Conservation (phyloP, 2,888 invertebrate genomes). For the Conops quadrifasciatus region DNA sequence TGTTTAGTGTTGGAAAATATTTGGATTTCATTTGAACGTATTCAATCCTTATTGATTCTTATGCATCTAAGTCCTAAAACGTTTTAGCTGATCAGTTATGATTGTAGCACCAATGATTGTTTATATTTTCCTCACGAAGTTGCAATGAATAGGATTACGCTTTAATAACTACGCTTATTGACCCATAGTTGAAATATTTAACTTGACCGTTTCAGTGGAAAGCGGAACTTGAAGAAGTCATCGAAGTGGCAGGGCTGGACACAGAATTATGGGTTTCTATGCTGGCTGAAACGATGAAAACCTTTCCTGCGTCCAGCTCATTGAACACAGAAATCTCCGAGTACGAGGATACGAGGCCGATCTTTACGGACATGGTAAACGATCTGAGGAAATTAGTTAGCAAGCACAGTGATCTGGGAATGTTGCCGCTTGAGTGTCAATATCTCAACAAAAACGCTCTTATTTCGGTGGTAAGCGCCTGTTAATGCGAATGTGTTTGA, state of each 20-base stretch:
- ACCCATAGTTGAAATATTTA: neutral
- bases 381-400: conserved; percentile 83
- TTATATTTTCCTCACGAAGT: too few relatives aligned
- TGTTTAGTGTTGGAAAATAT: too few relatives aligned
- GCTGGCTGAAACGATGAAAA: conserved; percentile 94
- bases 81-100: too few relatives aligned
- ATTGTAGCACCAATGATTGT: too few relatives aligned
- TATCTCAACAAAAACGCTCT: conserved; percentile 94
- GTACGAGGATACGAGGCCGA: conserved; percentile 87
- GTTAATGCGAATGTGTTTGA: neutral
- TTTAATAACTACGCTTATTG: too few relatives aligned
- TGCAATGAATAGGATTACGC: too few relatives aligned
- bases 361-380: conserved; percentile 88
- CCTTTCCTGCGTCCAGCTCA: conserved; percentile 88
- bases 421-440: conserved; percentile 94
- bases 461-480: conserved; percentile 76
- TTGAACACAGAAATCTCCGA: conserved; percentile 89
- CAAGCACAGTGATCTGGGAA: conserved; percentile 84
- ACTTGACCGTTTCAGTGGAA: conserved; percentile 76
- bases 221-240: conserved; percentile 90
- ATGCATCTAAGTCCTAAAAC: too few relatives aligned
- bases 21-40: too few relatives aligned
- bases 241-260: conserved; percentile 91
- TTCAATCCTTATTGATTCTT: too few relatives aligned
- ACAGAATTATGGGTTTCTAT: conserved; percentile 97